These are phyloP conservation scores for Entomobrya proxima DNA, from an alignment of 2,888 invertebrate species.

Conservation along the genomic window DNA sequence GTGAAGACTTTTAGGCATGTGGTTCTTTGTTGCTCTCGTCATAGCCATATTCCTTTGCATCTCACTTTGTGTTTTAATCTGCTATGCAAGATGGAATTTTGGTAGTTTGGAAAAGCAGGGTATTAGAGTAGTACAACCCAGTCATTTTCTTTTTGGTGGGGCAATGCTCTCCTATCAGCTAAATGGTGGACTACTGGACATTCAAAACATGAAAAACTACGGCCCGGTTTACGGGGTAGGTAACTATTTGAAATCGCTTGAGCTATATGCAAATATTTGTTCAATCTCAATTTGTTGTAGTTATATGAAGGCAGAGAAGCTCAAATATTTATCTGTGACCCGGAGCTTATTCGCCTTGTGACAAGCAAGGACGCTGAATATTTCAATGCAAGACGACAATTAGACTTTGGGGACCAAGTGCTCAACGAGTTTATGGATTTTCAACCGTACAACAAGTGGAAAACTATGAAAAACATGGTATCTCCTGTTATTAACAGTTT, in stretches of 20 bases:
- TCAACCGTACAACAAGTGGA: slow-evolving; percentile 66
- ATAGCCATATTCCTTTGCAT: too few relatives aligned
- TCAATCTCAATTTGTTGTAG: slow-evolving; percentile 5
- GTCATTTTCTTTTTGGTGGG: slow-evolving; percentile 68
- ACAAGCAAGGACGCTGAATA: slow-evolving; percentile 58
- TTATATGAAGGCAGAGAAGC: slow-evolving; percentile 67
- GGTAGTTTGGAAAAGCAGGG: slow-evolving; percentile 61
- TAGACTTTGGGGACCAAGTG: slow-evolving; percentile 60
- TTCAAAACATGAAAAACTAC: slow-evolving; percentile 66
- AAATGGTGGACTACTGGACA: slow-evolving; percentile 61
- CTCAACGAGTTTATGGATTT: slow-evolving; percentile 66
- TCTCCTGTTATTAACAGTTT: slow-evolving; percentile 33
- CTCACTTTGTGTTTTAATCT: too few relatives aligned
- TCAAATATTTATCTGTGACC: slow-evolving; percentile 62
- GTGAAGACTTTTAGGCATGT: too few relatives aligned
- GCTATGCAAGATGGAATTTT: slow-evolving; percentile 60
- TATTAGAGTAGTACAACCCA: slow-evolving; percentile 64
- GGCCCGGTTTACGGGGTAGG: slow-evolving; percentile 72
- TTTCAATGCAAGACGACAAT: slow-evolving; percentile 47
- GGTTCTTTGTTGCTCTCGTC: too few relatives aligned
- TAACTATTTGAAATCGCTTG: too few relatives aligned
- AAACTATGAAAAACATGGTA: slow-evolving; percentile 33
- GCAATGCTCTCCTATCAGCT: slow-evolving; percentile 57
- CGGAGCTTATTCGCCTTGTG: slow-evolving; percentile 61
- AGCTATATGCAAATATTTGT: background rate